Conservation (phyloP, 2,888 invertebrate species). For the Marasmarcha lunaedactyla region DNA sequence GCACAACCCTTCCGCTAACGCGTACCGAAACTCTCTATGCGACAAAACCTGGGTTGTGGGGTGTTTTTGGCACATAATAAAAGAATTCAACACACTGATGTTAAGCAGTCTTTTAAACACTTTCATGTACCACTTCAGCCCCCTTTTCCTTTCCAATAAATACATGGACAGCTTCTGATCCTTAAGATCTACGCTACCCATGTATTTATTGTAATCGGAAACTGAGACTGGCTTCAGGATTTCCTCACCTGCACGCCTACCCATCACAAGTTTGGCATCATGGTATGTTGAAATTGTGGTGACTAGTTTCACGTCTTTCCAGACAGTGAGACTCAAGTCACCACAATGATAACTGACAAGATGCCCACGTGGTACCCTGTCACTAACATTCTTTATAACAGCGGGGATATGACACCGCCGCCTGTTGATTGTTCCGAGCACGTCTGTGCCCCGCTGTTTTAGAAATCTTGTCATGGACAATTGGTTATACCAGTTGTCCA, state of each 20-base stretch:
- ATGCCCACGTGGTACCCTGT: too few relatives aligned
- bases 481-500: too few relatives aligned
- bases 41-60: not conserved
- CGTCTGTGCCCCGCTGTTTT: too few relatives aligned
- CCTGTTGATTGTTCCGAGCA: slow-evolving; percentile 9
- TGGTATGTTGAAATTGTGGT: too few relatives aligned
- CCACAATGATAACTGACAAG: slow-evolving; percentile 10
- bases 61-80: slow-evolving; percentile 7
- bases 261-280: too few relatives aligned
- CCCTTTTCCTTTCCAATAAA: slow-evolving; percentile 7
- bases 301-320: too few relatives aligned
- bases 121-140: slow-evolving; percentile 8
- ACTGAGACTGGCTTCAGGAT: too few relatives aligned
- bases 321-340: slow-evolving; percentile 6
- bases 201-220: too few relatives aligned
- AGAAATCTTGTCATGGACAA: too few relatives aligned
- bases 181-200: too few relatives aligned
- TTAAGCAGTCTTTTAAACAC: slow-evolving; percentile 7
- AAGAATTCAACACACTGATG: slow-evolving; percentile 6
- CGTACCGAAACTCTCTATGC: slow-evolving; percentile 7
- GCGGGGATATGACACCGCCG: slow-evolving; percentile 2
- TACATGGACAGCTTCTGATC: too few relatives aligned
- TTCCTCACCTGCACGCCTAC: too few relatives aligned
- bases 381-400: slow-evolving; percentile 4
- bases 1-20: slow-evolving; percentile 5